phyloP scores from a whole-genome alignment of 2,888 invertebrate genomes.

The Limnephilus auricula region DNA sequence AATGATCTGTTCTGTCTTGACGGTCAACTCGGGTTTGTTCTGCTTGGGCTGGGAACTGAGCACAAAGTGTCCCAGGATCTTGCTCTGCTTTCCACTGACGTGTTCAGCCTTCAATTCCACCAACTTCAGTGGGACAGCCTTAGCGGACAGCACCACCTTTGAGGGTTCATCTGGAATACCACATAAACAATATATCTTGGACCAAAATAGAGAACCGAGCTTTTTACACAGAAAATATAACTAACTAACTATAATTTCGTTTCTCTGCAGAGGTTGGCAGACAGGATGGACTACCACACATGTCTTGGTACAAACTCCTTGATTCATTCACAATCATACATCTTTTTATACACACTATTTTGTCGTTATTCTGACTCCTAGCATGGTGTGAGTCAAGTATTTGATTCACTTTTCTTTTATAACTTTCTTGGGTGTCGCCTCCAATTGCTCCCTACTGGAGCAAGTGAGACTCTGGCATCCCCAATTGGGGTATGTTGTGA shows the following conservation, averaged over 20 bases:
- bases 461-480: no score
- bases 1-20: conserved; percentile 69
- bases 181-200: not conserved
- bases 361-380: not conserved
- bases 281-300: no score
- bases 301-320: no score
- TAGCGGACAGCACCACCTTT: conserved; percentile 23
- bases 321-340: no score
- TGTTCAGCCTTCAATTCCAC: conserved; percentile 25
- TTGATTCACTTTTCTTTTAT: not conserved
- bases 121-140: conserved; percentile 24
- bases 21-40: not conserved
- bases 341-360: no score
- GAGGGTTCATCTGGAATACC: not conserved
- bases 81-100: conserved; percentile 11
- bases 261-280: no score
- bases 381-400: no score
- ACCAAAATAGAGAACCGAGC: not conserved
- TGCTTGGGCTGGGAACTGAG: conserved; percentile 26
- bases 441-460: no score
- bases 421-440: not conserved
- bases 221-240: no score
- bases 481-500: no score
- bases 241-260: no score
- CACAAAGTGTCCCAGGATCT: not conserved